Percentiles rank a stretch among this genome's conserved stretches.
phyloP scores from a whole-genome alignment of 2,797 vertebrate species.

The Sparus aurata region DNA sequence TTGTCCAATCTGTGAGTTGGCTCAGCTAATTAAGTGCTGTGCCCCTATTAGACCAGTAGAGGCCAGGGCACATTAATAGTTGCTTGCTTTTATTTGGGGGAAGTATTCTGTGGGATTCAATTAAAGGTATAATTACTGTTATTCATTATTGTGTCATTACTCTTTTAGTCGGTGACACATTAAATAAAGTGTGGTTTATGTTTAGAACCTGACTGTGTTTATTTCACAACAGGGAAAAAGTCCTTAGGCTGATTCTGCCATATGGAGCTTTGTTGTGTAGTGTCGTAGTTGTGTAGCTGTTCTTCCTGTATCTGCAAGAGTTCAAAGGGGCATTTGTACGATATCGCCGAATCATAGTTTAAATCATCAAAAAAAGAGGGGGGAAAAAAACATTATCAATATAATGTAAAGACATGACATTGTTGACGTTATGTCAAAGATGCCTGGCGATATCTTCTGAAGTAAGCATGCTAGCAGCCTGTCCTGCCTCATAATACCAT shows the following conservation, averaged over 20 bases:
- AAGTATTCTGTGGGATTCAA: constrained; percentile 12
- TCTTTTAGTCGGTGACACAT: constrained; percentile 9
- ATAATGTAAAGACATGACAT: too few relatives aligned
- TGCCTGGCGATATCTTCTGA: too few relatives aligned
- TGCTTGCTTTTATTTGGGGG: constrained; percentile 11
- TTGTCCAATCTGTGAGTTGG: constrained; percentile 17
- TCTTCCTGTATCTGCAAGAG: too few relatives aligned
- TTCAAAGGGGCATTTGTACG: too few relatives aligned
- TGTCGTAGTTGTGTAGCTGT: too few relatives aligned
- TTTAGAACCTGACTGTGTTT: not conserved
- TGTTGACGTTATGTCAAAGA: too few relatives aligned
- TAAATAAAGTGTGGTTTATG: not conserved
- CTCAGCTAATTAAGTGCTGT: constrained; percentile 45
- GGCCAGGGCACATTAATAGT: constrained; percentile 48
- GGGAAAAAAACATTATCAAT: too few relatives aligned
- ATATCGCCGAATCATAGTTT: too few relatives aligned
- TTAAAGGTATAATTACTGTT: constrained; percentile 19
- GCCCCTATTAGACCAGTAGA: constrained; percentile 51
- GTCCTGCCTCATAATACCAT: too few relatives aligned
- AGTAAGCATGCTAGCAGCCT: too few relatives aligned
- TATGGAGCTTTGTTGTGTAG: not conserved
- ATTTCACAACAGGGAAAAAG: not conserved
- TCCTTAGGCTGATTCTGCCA: not conserved
- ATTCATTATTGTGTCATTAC: constrained; percentile 30
- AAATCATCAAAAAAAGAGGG: too few relatives aligned